phyloP scores from a whole-genome alignment of 2,888 invertebrate species.

The Cheilosia variabilis region DNA sequence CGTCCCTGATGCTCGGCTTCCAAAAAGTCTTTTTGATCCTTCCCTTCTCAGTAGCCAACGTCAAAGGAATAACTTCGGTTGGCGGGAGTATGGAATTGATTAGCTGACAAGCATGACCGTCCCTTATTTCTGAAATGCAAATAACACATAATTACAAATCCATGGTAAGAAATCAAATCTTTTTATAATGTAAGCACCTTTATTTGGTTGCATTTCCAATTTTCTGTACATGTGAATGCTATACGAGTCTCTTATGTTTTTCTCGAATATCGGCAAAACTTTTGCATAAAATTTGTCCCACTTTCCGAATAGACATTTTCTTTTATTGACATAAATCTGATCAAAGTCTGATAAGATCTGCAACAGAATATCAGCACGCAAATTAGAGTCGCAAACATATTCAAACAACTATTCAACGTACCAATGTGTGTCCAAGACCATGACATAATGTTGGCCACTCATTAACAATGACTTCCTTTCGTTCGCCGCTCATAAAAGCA shows the following conservation, averaged over 20 bases:
- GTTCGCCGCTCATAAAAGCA: not conserved
- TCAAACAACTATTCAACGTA: not conserved
- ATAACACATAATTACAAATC: not conserved
- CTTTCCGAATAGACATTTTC: not conserved
- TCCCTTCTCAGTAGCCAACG: not conserved
- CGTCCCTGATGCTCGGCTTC: not conserved
- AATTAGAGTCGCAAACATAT: not conserved
- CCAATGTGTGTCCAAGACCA: not conserved
- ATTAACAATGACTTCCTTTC: not conserved
- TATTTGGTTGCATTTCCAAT: not conserved
- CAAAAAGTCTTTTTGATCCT: not conserved
- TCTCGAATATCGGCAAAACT: not conserved
- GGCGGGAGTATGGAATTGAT: conserved; percentile 8
- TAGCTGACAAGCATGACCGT: not conserved
- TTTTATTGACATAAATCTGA: conserved; percentile 5
- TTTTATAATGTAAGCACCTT: not conserved
- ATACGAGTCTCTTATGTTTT: not conserved
- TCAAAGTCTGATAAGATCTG: conserved; percentile 25
- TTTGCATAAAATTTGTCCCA: conserved; percentile 16
- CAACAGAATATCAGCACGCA: not conserved
- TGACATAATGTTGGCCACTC: conserved; percentile 2
- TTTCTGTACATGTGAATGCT: not conserved
- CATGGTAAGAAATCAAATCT: not conserved
- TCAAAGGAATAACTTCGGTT: not conserved
- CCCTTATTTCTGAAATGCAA: conserved; percentile 13